Conservation (phyloP, 2,113 vertebrate species). For the Hypocryptadius cinnamomeus region DNA sequence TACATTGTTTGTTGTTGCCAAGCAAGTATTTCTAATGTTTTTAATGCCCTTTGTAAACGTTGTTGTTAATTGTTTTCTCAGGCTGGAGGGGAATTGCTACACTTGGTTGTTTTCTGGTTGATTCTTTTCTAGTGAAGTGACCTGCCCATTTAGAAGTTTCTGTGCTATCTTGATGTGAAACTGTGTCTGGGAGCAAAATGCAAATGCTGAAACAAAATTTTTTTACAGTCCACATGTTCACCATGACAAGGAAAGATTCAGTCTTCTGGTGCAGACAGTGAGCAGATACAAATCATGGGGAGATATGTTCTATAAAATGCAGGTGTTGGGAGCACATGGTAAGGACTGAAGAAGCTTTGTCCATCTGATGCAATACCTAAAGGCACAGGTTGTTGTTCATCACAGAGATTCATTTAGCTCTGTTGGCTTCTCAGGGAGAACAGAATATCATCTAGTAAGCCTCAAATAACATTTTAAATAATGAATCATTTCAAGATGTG, state of each 20-base stretch:
- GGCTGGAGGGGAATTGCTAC: background rate
- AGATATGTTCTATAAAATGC: fast-evolving
- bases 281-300: background rate
- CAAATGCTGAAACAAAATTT: background rate
- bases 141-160: background rate
- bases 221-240: background rate
- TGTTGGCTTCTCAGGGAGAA: background rate
- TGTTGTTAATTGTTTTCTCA: background rate
- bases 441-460: background rate
- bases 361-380: background rate
- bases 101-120: background rate
- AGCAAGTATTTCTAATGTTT: background rate
- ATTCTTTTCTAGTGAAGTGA: background rate
- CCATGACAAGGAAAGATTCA: background rate
- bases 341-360: background rate
- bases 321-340: background rate
- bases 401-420: background rate
- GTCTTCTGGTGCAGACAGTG: background rate
- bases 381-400: background rate
- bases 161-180: background rate
- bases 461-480: background rate
- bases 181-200: background rate
- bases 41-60: background rate
- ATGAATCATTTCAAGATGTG: background rate
- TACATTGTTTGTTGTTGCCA: background rate